Percentiles rank a stretch among this genome's conserved stretches.
Evolutionary conservation across 2,888 invertebrate genomes (phyloP).

Genomic region (Shargacucullia verbasci): DNA sequence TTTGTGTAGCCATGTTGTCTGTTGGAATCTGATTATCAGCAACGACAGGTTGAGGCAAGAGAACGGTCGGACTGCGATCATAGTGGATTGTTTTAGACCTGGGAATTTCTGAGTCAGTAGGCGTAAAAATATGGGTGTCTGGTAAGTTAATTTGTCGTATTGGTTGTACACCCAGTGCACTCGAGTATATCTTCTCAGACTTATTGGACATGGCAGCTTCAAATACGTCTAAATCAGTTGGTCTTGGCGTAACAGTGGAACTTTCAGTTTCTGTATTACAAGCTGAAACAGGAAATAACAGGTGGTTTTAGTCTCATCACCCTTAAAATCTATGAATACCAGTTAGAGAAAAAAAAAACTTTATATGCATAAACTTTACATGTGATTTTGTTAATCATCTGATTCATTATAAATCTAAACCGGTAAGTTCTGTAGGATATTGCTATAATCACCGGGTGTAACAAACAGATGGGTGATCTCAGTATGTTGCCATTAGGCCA

Average conservation of each 20-base stretch:
- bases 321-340: too few relatives aligned
- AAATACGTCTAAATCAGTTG: slow-evolving; percentile 77
- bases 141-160: slow-evolving; percentile 84
- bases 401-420: background rate
- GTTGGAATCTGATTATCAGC: slow-evolving; percentile 53
- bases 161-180: slow-evolving; percentile 79
- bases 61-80: slow-evolving; percentile 68
- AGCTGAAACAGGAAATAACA: slow-evolving; percentile 73
- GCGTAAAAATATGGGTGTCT: slow-evolving; percentile 87
- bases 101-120: slow-evolving; percentile 86
- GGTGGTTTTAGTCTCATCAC: background rate
- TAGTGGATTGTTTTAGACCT: slow-evolving; percentile 87
- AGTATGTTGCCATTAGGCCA: too few relatives aligned
- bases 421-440: background rate
- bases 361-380: too few relatives aligned
- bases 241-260: slow-evolving; percentile 62
- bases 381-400: too few relatives aligned
- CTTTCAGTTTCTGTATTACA: slow-evolving; percentile 76
- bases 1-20: slow-evolving; percentile 32
- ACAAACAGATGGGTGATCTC: too few relatives aligned
- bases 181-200: slow-evolving; percentile 78
- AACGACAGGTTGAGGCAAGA: slow-evolving; percentile 68
- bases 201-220: slow-evolving; percentile 71
- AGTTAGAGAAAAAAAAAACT: too few relatives aligned
- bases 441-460: too few relatives aligned